A percentile compares a stretch with the other conserved stretches of the same genome.
phyloP scores from a whole-genome alignment of 1,140 invertebrate genomes.

The Pemphigus obesinymphae region DNA sequence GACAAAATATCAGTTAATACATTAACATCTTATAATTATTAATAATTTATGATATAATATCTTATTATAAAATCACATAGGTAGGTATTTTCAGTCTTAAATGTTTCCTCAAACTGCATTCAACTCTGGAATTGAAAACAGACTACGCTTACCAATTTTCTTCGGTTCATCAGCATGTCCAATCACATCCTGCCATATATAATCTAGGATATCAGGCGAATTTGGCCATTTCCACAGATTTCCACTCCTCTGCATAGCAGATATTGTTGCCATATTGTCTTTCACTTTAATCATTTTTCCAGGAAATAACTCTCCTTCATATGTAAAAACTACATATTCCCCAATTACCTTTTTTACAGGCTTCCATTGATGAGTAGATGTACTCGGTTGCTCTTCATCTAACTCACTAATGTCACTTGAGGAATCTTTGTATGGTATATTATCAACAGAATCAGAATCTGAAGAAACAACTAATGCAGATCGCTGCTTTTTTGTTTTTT shows the following conservation, averaged over 20 bases:
- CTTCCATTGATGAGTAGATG: background rate
- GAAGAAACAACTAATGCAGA: background rate
- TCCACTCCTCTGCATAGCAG: background rate
- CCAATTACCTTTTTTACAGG: background rate
- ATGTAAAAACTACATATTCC: background rate
- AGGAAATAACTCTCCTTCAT: background rate
- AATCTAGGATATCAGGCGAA: background rate
- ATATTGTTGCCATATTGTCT: background rate
- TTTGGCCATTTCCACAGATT: background rate
- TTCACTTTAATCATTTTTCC: background rate
- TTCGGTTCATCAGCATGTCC: background rate
- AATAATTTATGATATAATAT: too few species aligned
- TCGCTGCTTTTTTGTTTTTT: background rate
- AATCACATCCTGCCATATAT: background rate
- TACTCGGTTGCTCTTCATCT: background rate
- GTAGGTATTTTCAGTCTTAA: background rate
- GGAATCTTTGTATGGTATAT: background rate
- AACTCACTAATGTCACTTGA: background rate
- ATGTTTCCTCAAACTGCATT: background rate
- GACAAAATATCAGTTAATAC: too few species aligned
- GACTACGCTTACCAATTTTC: background rate
- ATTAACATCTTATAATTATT: too few species aligned
- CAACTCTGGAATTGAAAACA: background rate
- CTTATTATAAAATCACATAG: too few species aligned
- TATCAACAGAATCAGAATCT: background rate